These are phyloP conservation scores for Phoxinus phoxinus DNA, from an alignment of 2,113 vertebrate genomes.

Conservation along the genomic window DNA sequence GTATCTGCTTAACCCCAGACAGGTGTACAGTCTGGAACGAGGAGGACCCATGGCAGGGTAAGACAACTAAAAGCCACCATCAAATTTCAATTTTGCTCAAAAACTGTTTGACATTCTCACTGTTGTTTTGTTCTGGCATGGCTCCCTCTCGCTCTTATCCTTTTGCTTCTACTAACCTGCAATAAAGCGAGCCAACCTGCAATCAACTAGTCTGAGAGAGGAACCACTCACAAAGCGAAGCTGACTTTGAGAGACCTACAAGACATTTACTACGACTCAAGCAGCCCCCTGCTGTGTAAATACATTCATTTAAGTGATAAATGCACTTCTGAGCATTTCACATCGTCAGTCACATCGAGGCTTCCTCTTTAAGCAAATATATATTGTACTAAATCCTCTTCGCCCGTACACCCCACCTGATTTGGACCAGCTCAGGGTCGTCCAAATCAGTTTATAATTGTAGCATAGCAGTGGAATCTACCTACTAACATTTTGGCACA, in stretches of 20 bases:
- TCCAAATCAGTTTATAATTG: background rate
- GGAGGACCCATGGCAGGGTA: slow-evolving; percentile 86
- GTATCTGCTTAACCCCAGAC: slow-evolving; percentile 91
- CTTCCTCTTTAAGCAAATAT: background rate
- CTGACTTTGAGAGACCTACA: slow-evolving; percentile 8
- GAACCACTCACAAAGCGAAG: slow-evolving; percentile 21
- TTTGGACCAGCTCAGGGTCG: background rate
- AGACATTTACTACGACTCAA: slow-evolving; percentile 40
- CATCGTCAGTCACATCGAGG: background rate
- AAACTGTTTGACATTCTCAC: slow-evolving; percentile 39
- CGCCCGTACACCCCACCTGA: background rate
- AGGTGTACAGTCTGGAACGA: slow-evolving; percentile 85
- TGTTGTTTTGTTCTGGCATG: slow-evolving; percentile 35
- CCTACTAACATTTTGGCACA: background rate
- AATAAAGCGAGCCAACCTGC: slow-evolving; percentile 32
- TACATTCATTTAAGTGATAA: slow-evolving; percentile 6
- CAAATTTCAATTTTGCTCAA: slow-evolving; percentile 23
- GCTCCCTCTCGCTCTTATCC: slow-evolving; percentile 34
- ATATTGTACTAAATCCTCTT: slow-evolving; percentile 12
- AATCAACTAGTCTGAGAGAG: slow-evolving; percentile 22
- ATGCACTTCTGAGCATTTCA: slow-evolving; percentile 5
- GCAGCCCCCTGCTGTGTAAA: slow-evolving; percentile 25
- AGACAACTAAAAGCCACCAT: slow-evolving; percentile 61
- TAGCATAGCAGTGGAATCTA: background rate
- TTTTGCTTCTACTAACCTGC: slow-evolving; percentile 51